Percentiles rank a stretch among this genome's conserved stretches.
phyloP scores from a whole-genome alignment of 1,140 invertebrate species.

The Lordiphosa mommai region DNA sequence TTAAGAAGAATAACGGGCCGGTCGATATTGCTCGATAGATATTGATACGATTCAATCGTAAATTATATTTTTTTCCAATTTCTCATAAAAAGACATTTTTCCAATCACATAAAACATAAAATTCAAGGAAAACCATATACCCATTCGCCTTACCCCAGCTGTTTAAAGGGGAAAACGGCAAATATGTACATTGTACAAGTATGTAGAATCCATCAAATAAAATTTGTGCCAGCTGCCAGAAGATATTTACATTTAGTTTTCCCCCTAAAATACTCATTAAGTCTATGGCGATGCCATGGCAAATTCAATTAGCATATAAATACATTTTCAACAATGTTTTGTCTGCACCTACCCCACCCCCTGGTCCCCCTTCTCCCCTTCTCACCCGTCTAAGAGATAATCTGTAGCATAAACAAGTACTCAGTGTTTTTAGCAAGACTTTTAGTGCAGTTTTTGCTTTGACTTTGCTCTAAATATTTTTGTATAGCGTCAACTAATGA shows the following conservation, averaged over 20 bases:
- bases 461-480: constrained; percentile 43
- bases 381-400: neutral
- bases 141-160: too few relatives aligned
- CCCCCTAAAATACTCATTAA: constrained; percentile 26
- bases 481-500: constrained; percentile 5
- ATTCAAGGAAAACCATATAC: too few relatives aligned
- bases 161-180: too few relatives aligned
- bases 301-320: constrained; percentile 61
- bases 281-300: constrained; percentile 18
- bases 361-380: too few relatives aligned
- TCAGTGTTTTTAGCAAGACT: neutral
- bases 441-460: constrained; percentile 24
- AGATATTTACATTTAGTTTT: constrained; percentile 1
- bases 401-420: neutral
- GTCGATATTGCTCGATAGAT: too few relatives aligned
- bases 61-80: too few relatives aligned
- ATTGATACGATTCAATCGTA: too few relatives aligned
- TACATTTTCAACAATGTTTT: constrained; percentile 43
- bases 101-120: too few relatives aligned
- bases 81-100: too few relatives aligned
- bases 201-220: constrained; percentile 4
- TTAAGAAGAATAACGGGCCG: too few relatives aligned
- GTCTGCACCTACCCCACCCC: neutral
- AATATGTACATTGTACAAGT: too few relatives aligned
- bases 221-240: constrained; percentile 15